phyloP scores from a whole-genome alignment of 1,140 invertebrate species.

The Steinernema feltiae region DNA sequence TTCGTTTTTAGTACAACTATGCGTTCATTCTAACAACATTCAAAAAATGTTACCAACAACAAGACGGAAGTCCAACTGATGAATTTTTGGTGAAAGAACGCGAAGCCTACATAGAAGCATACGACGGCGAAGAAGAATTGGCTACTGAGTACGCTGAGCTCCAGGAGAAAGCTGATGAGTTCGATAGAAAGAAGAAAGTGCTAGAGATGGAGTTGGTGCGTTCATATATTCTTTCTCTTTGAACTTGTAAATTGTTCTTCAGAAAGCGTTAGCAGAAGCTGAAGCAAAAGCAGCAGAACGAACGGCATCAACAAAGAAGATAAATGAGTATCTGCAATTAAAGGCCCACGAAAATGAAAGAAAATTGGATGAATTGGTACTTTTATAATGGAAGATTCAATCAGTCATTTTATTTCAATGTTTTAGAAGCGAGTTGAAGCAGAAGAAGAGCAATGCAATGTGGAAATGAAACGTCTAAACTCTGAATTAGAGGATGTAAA shows the following conservation, averaged over 20 bases:
- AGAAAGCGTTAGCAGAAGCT: no score
- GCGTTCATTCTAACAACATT: neutral
- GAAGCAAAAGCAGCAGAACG: no score
- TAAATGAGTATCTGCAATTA: no score
- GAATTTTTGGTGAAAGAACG: neutral
- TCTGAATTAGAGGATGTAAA: neutral
- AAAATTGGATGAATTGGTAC: no score
- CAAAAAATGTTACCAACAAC: neutral
- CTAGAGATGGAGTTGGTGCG: neutral
- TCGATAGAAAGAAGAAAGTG: neutral
- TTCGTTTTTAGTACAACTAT: slow-evolving; percentile 1
- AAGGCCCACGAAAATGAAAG: no score
- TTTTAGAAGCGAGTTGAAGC: neutral
- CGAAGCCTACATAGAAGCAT: slow-evolving; percentile 1
- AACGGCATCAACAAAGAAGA: no score
- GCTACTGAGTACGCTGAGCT: neutral
- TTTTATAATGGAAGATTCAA: no score
- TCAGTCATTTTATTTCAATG: no score
- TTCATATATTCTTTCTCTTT: no score
- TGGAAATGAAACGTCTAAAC: neutral
- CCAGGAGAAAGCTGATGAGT: neutral
- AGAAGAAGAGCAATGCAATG: neutral
- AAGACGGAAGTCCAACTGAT: neutral
- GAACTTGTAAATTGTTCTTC: neutral
- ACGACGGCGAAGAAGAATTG: neutral